phyloP scores from a whole-genome alignment of 2,888 invertebrate species.

The Drosophila algonquin region DNA sequence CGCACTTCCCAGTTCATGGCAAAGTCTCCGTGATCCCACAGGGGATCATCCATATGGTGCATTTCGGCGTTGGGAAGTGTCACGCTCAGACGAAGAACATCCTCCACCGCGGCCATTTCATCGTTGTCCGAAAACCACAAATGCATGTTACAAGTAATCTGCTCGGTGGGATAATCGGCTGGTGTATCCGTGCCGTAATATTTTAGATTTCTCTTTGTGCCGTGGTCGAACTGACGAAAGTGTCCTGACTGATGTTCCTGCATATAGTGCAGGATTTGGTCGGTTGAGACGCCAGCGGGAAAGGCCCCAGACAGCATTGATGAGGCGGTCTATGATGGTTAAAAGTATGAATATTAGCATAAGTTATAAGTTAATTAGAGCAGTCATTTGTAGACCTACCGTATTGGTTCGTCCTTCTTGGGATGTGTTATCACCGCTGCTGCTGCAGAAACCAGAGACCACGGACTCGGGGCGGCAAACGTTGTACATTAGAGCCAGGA shows the following conservation, averaged over 20 bases:
- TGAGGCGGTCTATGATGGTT: not conserved
- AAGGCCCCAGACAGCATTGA: conserved; percentile 35
- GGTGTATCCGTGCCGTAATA: conserved; percentile 57
- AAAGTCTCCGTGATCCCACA: conserved; percentile 68
- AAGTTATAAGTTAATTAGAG: too few relatives aligned
- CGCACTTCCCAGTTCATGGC: conserved; percentile 53
- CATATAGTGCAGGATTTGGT: conserved; percentile 72
- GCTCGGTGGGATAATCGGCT: conserved; percentile 59
- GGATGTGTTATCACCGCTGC: conserved; percentile 57
- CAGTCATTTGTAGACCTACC: conserved; percentile 10
- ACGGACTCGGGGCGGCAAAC: conserved; percentile 81
- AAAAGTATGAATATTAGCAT: not conserved
- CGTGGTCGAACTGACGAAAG: conserved; percentile 68
- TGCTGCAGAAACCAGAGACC: conserved; percentile 75
- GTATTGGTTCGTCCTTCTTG: conserved; percentile 43
- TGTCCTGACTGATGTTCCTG: conserved; percentile 67
- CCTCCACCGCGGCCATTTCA: conserved; percentile 59
- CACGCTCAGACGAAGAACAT: conserved; percentile 58
- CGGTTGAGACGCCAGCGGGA: conserved; percentile 70
- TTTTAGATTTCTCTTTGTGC: conserved; percentile 48
- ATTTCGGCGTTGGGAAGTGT: conserved; percentile 59
- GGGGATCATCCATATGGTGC: conserved; percentile 64
- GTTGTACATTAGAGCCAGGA: conserved; percentile 84
- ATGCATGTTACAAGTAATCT: conserved; percentile 57
- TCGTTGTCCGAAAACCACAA: conserved; percentile 76